phyloP scores from a whole-genome alignment of 1,140 invertebrate genomes.

The Maconellicoccus hirsutus region DNA sequence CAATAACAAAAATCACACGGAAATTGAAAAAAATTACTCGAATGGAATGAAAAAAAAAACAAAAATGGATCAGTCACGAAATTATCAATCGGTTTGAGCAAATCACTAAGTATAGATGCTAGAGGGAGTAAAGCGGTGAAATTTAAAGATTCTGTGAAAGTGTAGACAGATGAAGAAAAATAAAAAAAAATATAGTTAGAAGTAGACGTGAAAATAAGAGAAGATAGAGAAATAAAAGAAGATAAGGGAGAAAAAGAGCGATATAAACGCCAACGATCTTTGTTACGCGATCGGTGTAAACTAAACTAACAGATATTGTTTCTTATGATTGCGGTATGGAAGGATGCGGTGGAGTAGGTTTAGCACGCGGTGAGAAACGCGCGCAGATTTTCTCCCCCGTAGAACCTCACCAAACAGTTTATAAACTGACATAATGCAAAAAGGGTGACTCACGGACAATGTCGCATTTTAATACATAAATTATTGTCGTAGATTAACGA shows the following conservation, averaged over 20 bases:
- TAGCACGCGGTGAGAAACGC: neutral
- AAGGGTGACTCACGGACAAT: slow-evolving; percentile 7
- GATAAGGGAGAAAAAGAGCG: too few relatives aligned
- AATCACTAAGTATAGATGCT: neutral
- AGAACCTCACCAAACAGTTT: neutral
- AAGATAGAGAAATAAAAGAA: too few relatives aligned
- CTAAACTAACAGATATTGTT: neutral
- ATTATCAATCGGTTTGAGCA: neutral
- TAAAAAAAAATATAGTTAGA: neutral
- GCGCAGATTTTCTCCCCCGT: neutral
- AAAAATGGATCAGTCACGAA: neutral
- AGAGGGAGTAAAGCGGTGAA: neutral
- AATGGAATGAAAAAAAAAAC: neutral
- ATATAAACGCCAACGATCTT: neutral
- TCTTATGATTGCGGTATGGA: slow-evolving; percentile 3
- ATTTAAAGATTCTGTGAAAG: neutral
- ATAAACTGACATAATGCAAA: slow-evolving; percentile 9
- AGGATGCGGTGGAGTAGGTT: neutral
- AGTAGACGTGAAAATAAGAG: neutral
- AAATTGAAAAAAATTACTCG: neutral
- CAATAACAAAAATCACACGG: neutral
- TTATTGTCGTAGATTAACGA: slow-evolving; percentile 5
- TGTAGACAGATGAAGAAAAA: neutral
- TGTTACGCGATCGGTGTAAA: slow-evolving; percentile 2
- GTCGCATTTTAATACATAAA: neutral